Base-by-base conservation (phyloP, 2,113 vertebrate genomes). In the Caloenas nicobarica region DNA sequence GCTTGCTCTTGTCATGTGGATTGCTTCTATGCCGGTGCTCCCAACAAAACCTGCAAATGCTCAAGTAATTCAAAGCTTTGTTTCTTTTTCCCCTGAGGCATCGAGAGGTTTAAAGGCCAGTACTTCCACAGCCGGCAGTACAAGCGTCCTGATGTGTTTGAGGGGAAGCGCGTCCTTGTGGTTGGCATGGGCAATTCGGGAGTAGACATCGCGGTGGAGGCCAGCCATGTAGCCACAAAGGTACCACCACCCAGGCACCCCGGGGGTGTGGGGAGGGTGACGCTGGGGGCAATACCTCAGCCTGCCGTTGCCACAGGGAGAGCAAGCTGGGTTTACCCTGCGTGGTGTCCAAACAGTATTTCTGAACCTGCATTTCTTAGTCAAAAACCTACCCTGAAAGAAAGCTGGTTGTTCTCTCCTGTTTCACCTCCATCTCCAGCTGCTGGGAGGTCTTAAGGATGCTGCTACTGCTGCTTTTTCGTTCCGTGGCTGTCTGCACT, bases 121-220 rank as follows among this genome's bases (percentile, higher is more conserved):
- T 97, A 97, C 81, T 97, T 98, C 74, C 99, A 99, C 91, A 99
- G 99, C 91, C 97, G 96, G 86, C 96, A 99, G 18, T 99, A 99
- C 93, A 99, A 98, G 94, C 95, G 98, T 51, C 98, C 98, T 2
- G 94, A 98, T 0, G 12, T 94, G 58, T 98, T 97, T 96, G 97
- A 94, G 74, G 98, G 98, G 80, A 99, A 99, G 95, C 98, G 53
- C 4, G 98, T 99, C 60, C 97, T 99, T 7, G 97, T 99, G 69
- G 92, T 99, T 10, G 98, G 99, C 73, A 98, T 98, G 95, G 99
- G 99, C 11, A 99, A 99, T 91, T 99, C 98, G 0, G 99, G 98
- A 83, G 98, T 97, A 56, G 99, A 99, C 91, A 98, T 99, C 4
- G 98, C 98, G 0, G 98, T 98, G 86, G 99, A 99, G 94, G 98